These are phyloP conservation scores for Brachystomella parvula DNA, from an alignment of 1,140 invertebrate species.

Conservation along the genomic window DNA sequence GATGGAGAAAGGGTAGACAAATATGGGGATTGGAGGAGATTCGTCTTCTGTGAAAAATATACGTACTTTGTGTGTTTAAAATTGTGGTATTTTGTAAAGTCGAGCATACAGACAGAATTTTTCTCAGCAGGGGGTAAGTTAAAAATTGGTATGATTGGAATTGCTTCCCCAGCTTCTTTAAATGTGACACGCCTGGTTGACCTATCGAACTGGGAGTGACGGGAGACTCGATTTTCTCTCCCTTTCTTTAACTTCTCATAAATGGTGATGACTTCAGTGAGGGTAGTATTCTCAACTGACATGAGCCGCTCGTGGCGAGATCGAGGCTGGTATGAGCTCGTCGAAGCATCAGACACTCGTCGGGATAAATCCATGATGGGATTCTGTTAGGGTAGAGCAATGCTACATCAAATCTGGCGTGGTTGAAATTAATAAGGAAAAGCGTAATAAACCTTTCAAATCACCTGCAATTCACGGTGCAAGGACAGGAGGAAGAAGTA, in stretches of 20 bases:
- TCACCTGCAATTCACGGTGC: neutral
- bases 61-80: neutral
- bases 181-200: neutral
- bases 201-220: neutral
- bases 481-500: too few species aligned
- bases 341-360: neutral
- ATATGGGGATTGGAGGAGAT: neutral
- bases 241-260: constrained; percentile 15
- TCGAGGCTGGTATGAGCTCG: neutral
- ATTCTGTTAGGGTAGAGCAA: too few species aligned
- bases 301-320: neutral
- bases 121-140: neutral
- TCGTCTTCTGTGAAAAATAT: constrained; percentile 11
- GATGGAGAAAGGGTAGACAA: neutral
- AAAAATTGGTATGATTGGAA: constrained; percentile 5
- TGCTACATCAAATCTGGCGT: too few species aligned
- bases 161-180: neutral
- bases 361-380: neutral
- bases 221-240: neutral
- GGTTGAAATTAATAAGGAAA: neutral
- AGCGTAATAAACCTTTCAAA: neutral
- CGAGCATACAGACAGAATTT: neutral
- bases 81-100: constrained; percentile 6
- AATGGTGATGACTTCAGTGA: constrained; percentile 16
- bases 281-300: constrained; percentile 11